phyloP scores from a whole-genome alignment of 2,797 vertebrate species.

The Chloroceryle inda region DNA sequence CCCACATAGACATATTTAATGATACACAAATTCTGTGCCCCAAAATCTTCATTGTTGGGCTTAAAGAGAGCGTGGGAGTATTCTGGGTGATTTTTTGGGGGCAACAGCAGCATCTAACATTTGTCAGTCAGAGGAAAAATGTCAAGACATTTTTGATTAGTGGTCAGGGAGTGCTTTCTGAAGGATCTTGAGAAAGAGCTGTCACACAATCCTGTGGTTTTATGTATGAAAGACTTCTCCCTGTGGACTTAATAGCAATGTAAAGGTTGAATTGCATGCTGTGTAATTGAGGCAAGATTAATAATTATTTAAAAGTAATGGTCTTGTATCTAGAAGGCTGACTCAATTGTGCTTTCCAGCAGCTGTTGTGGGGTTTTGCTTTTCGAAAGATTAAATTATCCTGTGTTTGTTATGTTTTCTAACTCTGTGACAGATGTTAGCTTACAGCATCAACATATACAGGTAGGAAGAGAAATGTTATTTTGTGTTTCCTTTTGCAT shows the following conservation, averaged over 20 bases:
- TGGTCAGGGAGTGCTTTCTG: neutral
- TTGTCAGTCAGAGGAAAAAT: neutral
- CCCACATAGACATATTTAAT: neutral
- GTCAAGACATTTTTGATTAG: neutral
- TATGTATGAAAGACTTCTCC: neutral
- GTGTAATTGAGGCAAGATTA: slow-evolving; percentile 15
- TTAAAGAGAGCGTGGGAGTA: neutral
- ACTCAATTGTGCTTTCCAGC: slow-evolving; percentile 1
- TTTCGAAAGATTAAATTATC: slow-evolving; percentile 9
- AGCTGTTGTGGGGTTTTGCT: neutral
- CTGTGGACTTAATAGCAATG: neutral
- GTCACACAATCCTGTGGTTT: neutral
- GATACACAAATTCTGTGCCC: neutral
- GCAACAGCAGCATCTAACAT: neutral
- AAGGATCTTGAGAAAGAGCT: neutral
- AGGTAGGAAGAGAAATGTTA: neutral
- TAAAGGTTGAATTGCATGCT: neutral
- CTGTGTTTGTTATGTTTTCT: neutral
- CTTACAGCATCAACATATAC: neutral
- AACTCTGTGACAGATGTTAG: neutral
- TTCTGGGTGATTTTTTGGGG: neutral
- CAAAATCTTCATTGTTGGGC: neutral
- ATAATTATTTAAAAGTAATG: slow-evolving; percentile 29
- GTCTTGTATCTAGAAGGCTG: neutral
- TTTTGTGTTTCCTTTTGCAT: neutral